These are phyloP conservation scores for Synanthedon vespiformis DNA, from an alignment of 2,888 invertebrate genomes.

Conservation along the genomic window DNA sequence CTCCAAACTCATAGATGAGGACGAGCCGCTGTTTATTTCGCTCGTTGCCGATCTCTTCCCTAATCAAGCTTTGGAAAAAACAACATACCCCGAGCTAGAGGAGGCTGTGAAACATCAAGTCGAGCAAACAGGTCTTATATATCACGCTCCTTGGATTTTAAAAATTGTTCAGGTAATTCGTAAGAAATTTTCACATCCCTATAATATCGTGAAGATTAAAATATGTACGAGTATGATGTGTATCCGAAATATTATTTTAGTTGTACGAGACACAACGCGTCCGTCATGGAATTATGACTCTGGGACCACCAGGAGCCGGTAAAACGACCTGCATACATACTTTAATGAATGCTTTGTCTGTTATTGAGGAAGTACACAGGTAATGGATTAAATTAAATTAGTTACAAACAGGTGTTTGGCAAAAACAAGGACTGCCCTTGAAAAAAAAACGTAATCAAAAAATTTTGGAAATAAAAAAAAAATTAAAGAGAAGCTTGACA, in stretches of 20 bases:
- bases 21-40: constrained; percentile 97
- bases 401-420: too few relatives aligned
- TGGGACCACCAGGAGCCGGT: constrained; percentile 95
- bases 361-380: constrained; percentile 86
- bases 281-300: constrained; percentile 95
- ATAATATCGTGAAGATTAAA: background rate
- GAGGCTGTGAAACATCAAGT: constrained; percentile 88
- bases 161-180: constrained; percentile 86
- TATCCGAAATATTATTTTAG: constrained; percentile 43
- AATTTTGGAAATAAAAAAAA: too few relatives aligned
- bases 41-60: constrained; percentile 96
- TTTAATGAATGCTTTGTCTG: constrained; percentile 90
- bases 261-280: constrained; percentile 95
- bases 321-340: constrained; percentile 93
- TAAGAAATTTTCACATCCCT: background rate
- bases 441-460: too few relatives aligned
- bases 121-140: constrained; percentile 82
- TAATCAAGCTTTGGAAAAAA: constrained; percentile 93
- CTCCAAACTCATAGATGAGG: constrained; percentile 96
- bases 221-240: too few relatives aligned
- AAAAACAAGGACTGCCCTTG: too few relatives aligned
- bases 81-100: constrained; percentile 88
- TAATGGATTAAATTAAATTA: constrained; percentile 28
- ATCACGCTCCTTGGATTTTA: constrained; percentile 94
- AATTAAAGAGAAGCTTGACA: too few relatives aligned